These are phyloP conservation scores for Oncorhynchus masou DNA, from an alignment of 2,113 vertebrate genomes.

Conservation along the genomic window DNA sequence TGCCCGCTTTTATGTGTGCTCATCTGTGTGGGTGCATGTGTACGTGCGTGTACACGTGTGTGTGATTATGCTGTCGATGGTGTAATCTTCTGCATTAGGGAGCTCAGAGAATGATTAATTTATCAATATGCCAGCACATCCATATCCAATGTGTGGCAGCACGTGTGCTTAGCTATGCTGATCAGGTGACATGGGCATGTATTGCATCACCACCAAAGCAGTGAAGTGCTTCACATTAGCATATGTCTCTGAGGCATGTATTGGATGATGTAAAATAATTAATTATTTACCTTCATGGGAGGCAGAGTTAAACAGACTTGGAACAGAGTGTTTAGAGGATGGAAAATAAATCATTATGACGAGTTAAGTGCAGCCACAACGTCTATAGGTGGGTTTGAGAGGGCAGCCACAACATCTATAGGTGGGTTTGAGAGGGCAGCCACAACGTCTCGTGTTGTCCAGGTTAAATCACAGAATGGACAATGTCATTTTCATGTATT, in stretches of 20 bases:
- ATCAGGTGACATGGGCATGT: conserved; percentile 25
- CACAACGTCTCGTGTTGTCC: conserved; percentile 13
- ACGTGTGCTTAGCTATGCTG: conserved; percentile 21
- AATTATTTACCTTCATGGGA: conserved; percentile 41
- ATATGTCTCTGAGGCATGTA: conserved; percentile 35
- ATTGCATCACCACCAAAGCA: conserved; percentile 22
- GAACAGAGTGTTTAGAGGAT: conserved; percentile 37
- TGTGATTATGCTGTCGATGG: background rate
- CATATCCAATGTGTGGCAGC: conserved; percentile 30
- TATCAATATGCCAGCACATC: conserved; percentile 27
- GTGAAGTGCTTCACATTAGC: conserved; percentile 31
- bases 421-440: no score
- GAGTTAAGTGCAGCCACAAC: background rate
- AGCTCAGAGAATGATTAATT: conserved; percentile 36
- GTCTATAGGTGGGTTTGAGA: no score
- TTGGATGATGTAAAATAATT: conserved; percentile 44
- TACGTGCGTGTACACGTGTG: background rate
- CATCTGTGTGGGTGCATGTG: background rate
- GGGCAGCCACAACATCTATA: no score
- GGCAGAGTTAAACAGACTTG: conserved; percentile 38
- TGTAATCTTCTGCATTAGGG: conserved; percentile 23
- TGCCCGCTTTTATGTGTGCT: background rate
- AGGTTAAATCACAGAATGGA: background rate
- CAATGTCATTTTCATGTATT: background rate
- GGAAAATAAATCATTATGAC: conserved; percentile 42